Evolutionary conservation across 2,888 invertebrate species (phyloP).

Genomic region (Nesidiocoris tenuis): DNA sequence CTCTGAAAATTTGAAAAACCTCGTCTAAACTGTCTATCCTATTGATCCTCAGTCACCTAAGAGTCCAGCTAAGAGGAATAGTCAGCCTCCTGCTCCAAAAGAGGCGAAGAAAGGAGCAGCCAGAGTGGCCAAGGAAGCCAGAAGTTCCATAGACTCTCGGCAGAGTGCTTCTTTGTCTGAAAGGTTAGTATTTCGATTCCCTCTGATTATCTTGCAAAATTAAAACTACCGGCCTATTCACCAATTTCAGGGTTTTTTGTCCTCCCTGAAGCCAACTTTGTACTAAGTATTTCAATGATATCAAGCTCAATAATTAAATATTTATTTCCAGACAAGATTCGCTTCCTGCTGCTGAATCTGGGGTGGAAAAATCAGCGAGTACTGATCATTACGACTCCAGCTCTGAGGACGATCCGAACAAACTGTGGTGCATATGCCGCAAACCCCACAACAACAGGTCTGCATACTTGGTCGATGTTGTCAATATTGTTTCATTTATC

Average conservation of each 20-base stretch:
- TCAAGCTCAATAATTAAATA: no score
- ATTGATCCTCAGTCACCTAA: slow-evolving; percentile 7
- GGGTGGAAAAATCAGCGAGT: no score
- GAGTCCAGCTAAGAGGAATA: slow-evolving; percentile 2
- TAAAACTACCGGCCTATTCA: no score
- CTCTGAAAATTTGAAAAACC: no score
- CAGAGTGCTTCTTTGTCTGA: background rate
- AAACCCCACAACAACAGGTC: slow-evolving; percentile 85
- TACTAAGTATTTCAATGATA: no score
- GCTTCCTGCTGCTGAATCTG: background rate
- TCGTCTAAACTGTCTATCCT: no score
- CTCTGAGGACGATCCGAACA: slow-evolving; percentile 91
- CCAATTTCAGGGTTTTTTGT: no score
- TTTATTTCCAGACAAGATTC: background rate
- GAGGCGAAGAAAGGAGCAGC: slow-evolving; percentile 1
- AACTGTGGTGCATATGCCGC: slow-evolving; percentile 92
- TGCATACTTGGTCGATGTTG: no score
- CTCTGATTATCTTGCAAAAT: background rate
- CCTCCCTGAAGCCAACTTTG: no score
- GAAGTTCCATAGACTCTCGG: slow-evolving; percentile 12
- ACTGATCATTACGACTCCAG: slow-evolving; percentile 58
- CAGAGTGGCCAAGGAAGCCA: background rate
- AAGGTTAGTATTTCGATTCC: slow-evolving; percentile 7
- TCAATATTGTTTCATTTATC: background rate
- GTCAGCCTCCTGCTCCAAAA: background rate